Evolutionary conservation across 2,797 vertebrate species (phyloP).

Genomic region (Tenualosa thibaudeaui): DNA sequence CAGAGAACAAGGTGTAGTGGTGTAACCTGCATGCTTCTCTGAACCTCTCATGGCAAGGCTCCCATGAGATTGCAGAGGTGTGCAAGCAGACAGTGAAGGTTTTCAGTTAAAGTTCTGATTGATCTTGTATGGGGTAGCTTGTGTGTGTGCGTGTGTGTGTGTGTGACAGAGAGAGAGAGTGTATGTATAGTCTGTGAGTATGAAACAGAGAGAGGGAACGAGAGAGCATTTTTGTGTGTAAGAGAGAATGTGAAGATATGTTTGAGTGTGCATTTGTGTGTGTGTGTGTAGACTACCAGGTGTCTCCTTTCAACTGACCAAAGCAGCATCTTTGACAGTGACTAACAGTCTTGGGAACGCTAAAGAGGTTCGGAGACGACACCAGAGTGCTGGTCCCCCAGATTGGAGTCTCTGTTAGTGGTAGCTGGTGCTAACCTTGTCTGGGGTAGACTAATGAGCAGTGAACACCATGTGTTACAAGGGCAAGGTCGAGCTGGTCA

Average conservation of each 20-base stretch:
- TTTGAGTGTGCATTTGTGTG: background rate
- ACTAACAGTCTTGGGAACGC: slow-evolving; percentile 50
- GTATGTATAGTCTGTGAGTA: no score
- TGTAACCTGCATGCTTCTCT: background rate
- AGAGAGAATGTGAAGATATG: background rate
- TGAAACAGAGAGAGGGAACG: background rate
- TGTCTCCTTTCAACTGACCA: slow-evolving; percentile 38
- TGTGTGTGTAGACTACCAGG: background rate
- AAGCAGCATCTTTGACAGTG: slow-evolving; percentile 47
- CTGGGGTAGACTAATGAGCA: slow-evolving; percentile 19
- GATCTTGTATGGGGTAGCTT: background rate
- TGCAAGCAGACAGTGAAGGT: background rate
- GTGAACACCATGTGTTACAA: background rate
- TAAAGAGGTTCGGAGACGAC: slow-evolving; percentile 44
- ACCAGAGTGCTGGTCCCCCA: slow-evolving; percentile 8
- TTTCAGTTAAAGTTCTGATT: background rate
- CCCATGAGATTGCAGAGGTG: background rate
- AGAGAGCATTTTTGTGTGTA: background rate
- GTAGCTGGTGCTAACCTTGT: slow-evolving; percentile 28
- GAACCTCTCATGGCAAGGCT: background rate
- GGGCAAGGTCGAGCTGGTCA: background rate
- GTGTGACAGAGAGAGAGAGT: background rate
- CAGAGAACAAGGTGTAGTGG: background rate
- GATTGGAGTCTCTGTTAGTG: slow-evolving; percentile 23
- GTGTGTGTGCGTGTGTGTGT: background rate